A percentile compares a stretch with the other conserved stretches of the same genome.
Conservation (phyloP, 2,888 invertebrate genomes). For the Watsonalla binaria region DNA sequence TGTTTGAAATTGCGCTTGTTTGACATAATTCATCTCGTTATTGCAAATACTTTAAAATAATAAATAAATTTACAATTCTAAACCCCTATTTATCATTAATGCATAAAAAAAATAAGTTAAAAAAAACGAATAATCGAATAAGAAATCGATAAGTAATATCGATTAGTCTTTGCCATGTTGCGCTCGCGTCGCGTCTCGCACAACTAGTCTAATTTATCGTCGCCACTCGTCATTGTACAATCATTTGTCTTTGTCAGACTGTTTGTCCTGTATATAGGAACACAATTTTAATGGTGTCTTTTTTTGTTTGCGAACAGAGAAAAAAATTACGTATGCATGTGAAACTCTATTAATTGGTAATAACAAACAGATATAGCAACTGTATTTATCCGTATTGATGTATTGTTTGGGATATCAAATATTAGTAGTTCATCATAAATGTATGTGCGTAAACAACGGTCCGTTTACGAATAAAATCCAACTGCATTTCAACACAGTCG, state of each 20-base stretch:
- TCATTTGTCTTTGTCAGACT: conserved; percentile 35
- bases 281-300: conserved; percentile 6
- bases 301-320: not conserved
- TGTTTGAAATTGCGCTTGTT: too few species aligned
- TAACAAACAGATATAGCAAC: too few species aligned
- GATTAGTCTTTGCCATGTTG: conserved; percentile 17
- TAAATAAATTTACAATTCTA: too few species aligned
- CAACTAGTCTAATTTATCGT: conserved; percentile 38
- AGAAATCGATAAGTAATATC: not conserved
- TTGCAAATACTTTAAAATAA: too few species aligned
- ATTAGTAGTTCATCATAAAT: too few species aligned
- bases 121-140: not conserved
- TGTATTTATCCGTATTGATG: too few species aligned
- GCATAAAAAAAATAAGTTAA: too few species aligned
- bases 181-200: conserved; percentile 23
- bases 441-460: not conserved
- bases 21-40: too few species aligned
- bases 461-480: conserved; percentile 13
- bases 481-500: conserved; percentile 32
- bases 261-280: not conserved
- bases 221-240: conserved; percentile 30
- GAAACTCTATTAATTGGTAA: too few species aligned
- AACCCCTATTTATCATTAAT: too few species aligned
- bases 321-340: too few species aligned
- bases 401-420: too few species aligned